These are phyloP conservation scores for Drosophila ustulata DNA, from an alignment of 2,888 invertebrate genomes.

Conservation along the genomic window DNA sequence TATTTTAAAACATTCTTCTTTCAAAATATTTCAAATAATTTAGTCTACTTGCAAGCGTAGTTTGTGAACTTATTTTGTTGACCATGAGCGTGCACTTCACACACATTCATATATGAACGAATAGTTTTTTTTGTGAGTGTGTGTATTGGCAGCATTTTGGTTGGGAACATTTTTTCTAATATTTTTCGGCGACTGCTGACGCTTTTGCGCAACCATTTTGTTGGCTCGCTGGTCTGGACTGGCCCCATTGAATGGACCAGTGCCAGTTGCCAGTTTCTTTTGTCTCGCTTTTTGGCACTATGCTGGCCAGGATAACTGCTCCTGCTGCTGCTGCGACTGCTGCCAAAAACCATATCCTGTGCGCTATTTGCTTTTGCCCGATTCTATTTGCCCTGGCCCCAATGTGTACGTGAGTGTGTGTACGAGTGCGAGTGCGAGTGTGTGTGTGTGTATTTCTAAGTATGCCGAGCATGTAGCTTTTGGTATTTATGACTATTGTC, in stretches of 20 bases:
- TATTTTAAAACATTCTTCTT: background rate
- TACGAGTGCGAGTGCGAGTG: conserved; percentile 8
- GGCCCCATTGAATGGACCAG: conserved; percentile 48
- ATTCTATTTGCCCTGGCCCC: conserved; percentile 77
- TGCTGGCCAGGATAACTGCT: conserved; percentile 43
- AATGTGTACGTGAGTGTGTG: conserved; percentile 28
- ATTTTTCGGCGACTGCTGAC: conserved; percentile 74
- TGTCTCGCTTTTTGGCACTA: conserved; percentile 68
- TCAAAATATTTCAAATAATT: background rate
- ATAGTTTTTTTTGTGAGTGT: conserved; percentile 19
- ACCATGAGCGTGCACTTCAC: background rate
- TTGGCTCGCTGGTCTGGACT: conserved; percentile 45
- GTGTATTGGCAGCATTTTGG: conserved; percentile 43
- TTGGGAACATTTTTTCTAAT: conserved; percentile 66
- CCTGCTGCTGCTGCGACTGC: conserved; percentile 33
- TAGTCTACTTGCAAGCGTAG: background rate
- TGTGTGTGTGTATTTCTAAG: conserved; percentile 76
- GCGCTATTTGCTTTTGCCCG: conserved; percentile 79
- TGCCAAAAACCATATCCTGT: conserved; percentile 80
- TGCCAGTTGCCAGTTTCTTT: conserved; percentile 56
- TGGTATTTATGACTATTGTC: conserved; percentile 85
- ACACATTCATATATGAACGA: background rate
- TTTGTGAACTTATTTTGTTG: background rate
- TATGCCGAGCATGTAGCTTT: conserved; percentile 84
- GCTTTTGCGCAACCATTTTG: conserved; percentile 80